These are phyloP conservation scores for Hydriomena furcata DNA, from an alignment of 2,888 invertebrate genomes.

Conservation along the genomic window DNA sequence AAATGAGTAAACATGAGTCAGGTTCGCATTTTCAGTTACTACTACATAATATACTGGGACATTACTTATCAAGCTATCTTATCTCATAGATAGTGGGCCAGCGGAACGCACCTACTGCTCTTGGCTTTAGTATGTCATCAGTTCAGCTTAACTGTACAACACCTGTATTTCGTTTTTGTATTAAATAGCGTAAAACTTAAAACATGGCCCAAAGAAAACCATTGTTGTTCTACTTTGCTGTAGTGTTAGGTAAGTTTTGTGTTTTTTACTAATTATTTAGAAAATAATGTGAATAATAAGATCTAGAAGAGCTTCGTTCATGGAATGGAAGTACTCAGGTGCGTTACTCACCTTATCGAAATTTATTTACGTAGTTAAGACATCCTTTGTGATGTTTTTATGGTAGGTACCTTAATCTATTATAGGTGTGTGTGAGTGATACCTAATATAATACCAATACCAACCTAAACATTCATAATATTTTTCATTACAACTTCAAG, in stretches of 20 bases:
- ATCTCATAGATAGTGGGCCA: constrained; percentile 63
- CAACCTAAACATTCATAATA: too few species aligned
- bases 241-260: constrained; percentile 72
- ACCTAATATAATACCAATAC: too few species aligned
- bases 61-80: constrained; percentile 71
- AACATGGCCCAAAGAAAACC: constrained; percentile 73
- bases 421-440: too few species aligned
- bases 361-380: constrained; percentile 21
- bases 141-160: constrained; percentile 39
- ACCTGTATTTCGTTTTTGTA: constrained; percentile 34
- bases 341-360: constrained; percentile 14
- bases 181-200: constrained; percentile 33
- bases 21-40: constrained; percentile 25
- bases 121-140: constrained; percentile 52
- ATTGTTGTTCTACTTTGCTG: constrained; percentile 76
- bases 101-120: constrained; percentile 57
- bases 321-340: neutral
- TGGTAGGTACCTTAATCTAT: neutral
- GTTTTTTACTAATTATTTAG: too few species aligned
- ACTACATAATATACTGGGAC: constrained; percentile 31
- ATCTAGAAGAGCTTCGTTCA: neutral
- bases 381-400: neutral
- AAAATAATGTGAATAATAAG: too few species aligned
- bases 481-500: too few species aligned
- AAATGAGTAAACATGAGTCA: constrained; percentile 33